Evolutionary conservation across 2,797 vertebrate genomes (phyloP), one percentile per base, ranked within the genome.

Genomic region (Oreochromis grahami): DNA sequence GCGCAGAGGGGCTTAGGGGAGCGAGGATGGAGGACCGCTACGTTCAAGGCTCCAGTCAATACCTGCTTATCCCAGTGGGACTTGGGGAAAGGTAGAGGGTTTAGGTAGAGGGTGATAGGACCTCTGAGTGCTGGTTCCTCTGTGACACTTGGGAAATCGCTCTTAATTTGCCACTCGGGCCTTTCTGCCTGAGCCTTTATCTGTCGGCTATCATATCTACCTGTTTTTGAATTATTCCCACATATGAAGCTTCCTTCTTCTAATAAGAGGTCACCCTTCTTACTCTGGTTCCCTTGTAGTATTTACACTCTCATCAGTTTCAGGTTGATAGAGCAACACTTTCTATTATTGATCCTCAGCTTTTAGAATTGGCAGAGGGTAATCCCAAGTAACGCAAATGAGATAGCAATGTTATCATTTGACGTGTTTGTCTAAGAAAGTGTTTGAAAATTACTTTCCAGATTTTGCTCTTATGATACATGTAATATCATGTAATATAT

Each of bases 31-130:
- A 86, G 78, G 88, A 84, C 88, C 81, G 76, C 79, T 81, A 92
- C 90, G 92, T 95, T 96, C 93, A 93, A 93, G 89, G 90, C 92
- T 88, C 85, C 90, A 86, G 94, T 95, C 95, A 94, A 93, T 94
- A 94, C 77, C 83, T 89, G 85, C 90, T 90, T 83, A 80, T 92
- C 91, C 93, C 94, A 84, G 52, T 84, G 93, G 93, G 93, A 88
- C 84, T 88, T 88, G 60, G 52, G 77, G 81, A 50, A 77, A 85
- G 85, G 84, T 76, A 85, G 88, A 70, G 82, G 79, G 90, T 94
- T 24, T 24, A 85, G 85, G 84, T 76, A 85, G 88, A 70, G 82
- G 79, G 90, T 94, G 93, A 93, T 86, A 56, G 85, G 83, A 78
- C 48, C 86, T 86, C 84, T 91, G 91, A 91, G 91, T 82, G 45